These are phyloP conservation scores for Ophioninae sp. DNA, from an alignment of 2,888 invertebrate species.

Conservation along the genomic window DNA sequence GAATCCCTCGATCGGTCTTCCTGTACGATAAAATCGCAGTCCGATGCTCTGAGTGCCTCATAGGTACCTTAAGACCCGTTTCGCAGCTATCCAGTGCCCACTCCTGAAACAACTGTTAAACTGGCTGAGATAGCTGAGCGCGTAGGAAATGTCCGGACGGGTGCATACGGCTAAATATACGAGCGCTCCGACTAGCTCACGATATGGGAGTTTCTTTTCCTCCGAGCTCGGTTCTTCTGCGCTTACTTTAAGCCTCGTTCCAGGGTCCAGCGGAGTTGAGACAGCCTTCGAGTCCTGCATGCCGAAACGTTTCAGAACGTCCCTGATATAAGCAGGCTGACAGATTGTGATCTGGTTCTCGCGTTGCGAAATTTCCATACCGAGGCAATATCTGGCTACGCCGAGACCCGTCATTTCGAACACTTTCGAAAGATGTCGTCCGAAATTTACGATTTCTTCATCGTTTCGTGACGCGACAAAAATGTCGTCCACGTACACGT, in stretches of 20 bases:
- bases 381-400: no score
- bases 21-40: no score
- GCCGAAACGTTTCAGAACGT: neutral
- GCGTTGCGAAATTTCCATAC: no score
- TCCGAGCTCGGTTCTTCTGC: neutral
- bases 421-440: neutral
- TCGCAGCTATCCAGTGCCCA: no score
- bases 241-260: slow-evolving; percentile 7
- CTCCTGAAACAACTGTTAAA: no score
- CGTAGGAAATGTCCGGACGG: slow-evolving; percentile 30
- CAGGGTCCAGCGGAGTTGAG: slow-evolving; percentile 27
- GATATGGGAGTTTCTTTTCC: slow-evolving; percentile 31
- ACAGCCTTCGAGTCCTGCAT: slow-evolving; percentile 32
- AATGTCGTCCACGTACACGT: slow-evolving; percentile 12
- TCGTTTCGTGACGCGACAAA: no score
- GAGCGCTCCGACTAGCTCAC: slow-evolving; percentile 32
- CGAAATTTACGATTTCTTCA: neutral
- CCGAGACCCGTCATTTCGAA: neutral
- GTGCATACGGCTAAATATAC: slow-evolving; percentile 36
- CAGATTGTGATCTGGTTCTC: no score
- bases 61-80: no score
- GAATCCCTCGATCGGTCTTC: no score
- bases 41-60: no score
- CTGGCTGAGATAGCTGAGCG: slow-evolving; percentile 22
- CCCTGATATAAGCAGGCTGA: no score